Conservation (phyloP, 1,140 invertebrate species). For the Bradynema listronoti region DNA sequence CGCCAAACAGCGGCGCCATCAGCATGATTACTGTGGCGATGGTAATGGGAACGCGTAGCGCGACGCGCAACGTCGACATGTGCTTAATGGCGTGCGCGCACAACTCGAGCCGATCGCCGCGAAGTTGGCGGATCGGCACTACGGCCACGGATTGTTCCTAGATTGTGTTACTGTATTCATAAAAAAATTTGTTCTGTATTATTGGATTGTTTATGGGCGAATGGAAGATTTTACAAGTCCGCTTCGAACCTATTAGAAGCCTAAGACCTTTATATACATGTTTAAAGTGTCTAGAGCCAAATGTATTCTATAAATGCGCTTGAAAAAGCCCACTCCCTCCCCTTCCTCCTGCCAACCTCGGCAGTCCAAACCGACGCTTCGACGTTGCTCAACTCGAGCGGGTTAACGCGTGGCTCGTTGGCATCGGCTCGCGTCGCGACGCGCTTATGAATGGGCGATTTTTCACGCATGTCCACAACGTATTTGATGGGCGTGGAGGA, state of each 20-base stretch:
- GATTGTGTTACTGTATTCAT: constrained; percentile 11
- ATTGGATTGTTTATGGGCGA: too few relatives aligned
- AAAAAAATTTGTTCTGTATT: too few relatives aligned
- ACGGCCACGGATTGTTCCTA: constrained; percentile 34
- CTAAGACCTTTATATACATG: too few relatives aligned
- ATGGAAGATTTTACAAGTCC: too few relatives aligned
- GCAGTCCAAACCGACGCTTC: constrained; percentile 46
- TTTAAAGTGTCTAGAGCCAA: too few relatives aligned
- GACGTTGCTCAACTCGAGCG: constrained; percentile 41
- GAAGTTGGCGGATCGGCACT: constrained; percentile 21
- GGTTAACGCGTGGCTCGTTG: constrained; percentile 17
- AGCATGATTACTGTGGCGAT: constrained; percentile 39
- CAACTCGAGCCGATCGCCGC: constrained; percentile 35
- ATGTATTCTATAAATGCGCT: too few relatives aligned
- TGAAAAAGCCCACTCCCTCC: too few relatives aligned
- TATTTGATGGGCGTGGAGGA: constrained; percentile 34
- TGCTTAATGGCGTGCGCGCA: constrained; percentile 49
- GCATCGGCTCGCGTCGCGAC: constrained; percentile 27
- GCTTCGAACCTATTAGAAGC: too few relatives aligned
- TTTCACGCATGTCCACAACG: constrained; percentile 29
- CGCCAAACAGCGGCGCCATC: constrained; percentile 50
- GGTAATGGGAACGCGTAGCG: constrained; percentile 51
- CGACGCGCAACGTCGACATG: constrained; percentile 51
- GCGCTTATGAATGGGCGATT: constrained; percentile 30
- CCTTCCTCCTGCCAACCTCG: too few relatives aligned